Evolutionary conservation across 2,797 vertebrate species (phyloP).

Genomic region (Cercopithecus petaurista): DNA sequence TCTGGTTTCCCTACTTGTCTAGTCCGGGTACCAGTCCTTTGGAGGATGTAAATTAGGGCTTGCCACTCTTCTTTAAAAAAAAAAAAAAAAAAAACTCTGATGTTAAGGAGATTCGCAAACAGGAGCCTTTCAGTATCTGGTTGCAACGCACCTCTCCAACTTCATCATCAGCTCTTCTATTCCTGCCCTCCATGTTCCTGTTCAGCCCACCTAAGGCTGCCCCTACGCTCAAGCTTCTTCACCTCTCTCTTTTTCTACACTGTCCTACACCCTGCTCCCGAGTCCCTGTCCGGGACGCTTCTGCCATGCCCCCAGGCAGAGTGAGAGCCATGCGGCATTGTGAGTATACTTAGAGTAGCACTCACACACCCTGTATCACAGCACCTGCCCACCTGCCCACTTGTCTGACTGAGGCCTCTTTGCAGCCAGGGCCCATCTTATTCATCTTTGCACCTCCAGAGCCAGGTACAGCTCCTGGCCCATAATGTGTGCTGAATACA

Average conservation of each 20-base stretch:
- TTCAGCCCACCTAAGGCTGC: too few relatives aligned
- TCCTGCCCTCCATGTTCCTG: rapidly evolving
- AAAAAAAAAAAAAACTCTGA: not conserved
- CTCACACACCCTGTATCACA: rapidly evolving
- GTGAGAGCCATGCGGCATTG: not conserved
- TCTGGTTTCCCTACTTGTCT: not conserved
- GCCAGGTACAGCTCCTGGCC: not conserved
- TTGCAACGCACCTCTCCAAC: not conserved
- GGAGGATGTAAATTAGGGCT: not conserved
- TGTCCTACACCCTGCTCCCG: not conserved
- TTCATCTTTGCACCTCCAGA: not conserved
- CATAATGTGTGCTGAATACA: not conserved
- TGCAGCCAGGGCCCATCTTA: not conserved
- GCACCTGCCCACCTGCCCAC: not conserved
- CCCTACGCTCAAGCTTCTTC: rapidly evolving
- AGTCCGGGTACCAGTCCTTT: not conserved
- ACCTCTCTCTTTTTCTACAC: not conserved
- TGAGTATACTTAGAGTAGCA: not conserved
- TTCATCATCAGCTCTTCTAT: not conserved
- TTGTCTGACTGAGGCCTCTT: not conserved
- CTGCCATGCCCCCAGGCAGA: not conserved
- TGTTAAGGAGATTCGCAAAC: not conserved
- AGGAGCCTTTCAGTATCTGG: not conserved
- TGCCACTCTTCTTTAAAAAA: not conserved
- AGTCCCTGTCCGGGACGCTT: not conserved